Percentiles rank a stretch among this genome's conserved stretches.
Conservation (phyloP, 2,888 invertebrate species). For the Scaptomyza reducta region DNA sequence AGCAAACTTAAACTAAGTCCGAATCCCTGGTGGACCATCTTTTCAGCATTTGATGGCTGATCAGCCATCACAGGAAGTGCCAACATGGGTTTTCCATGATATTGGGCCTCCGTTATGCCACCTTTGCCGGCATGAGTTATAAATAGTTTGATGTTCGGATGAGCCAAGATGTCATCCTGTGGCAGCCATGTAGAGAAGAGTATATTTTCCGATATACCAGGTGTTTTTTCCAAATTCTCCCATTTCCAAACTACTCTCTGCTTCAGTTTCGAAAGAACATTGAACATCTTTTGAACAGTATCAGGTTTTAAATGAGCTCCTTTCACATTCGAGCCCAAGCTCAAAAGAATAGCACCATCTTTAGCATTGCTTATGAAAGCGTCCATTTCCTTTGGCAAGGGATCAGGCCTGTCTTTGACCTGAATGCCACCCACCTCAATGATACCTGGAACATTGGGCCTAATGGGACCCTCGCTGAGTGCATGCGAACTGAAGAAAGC, state of each 20-base stretch:
- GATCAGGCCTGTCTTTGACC: slow-evolving; percentile 75
- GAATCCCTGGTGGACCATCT: slow-evolving; percentile 67
- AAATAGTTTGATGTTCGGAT: slow-evolving; percentile 86
- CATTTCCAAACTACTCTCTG: slow-evolving; percentile 89
- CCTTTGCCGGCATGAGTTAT: slow-evolving; percentile 89
- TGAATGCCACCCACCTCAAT: slow-evolving; percentile 83
- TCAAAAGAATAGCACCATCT: slow-evolving; percentile 84
- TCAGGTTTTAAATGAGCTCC: slow-evolving; percentile 84
- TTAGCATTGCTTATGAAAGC: slow-evolving; percentile 77
- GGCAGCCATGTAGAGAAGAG: slow-evolving; percentile 87
- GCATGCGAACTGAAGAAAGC: slow-evolving; percentile 73
- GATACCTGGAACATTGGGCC: slow-evolving; percentile 78
- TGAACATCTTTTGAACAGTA: slow-evolving; percentile 85
- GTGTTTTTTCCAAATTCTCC: slow-evolving; percentile 86
- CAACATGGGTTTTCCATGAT: slow-evolving; percentile 86
- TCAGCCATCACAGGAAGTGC: slow-evolving; percentile 81
- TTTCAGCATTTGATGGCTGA: slow-evolving; percentile 71
- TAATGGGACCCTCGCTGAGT: slow-evolving; percentile 77
- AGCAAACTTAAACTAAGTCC: slow-evolving; percentile 62
- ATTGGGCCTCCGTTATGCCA: slow-evolving; percentile 87
- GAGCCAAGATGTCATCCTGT: slow-evolving; percentile 88
- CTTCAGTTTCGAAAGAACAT: slow-evolving; percentile 86
- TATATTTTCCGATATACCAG: slow-evolving; percentile 83
- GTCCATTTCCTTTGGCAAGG: slow-evolving; percentile 79
- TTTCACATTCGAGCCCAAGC: slow-evolving; percentile 84